phyloP scores from a whole-genome alignment of 64 coral and sea anemone species.

The Montipora efflorescens region DNA sequence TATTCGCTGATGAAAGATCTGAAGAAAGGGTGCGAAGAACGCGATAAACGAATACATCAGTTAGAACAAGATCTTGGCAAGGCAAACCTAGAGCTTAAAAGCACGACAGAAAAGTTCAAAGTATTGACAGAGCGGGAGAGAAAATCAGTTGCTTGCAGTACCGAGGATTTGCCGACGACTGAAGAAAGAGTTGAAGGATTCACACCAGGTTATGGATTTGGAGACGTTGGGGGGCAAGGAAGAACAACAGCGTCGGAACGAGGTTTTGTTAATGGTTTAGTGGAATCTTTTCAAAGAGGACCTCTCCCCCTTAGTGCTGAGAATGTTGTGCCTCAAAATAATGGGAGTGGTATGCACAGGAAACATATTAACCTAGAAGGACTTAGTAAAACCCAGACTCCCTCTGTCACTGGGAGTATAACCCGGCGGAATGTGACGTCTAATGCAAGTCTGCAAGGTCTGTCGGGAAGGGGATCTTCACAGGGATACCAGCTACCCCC shows the following conservation, averaged over 20 bases:
- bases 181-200: not conserved
- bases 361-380: not conserved
- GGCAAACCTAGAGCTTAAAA: slow-evolving; percentile 36
- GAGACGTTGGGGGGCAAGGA: not conserved
- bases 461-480: not conserved
- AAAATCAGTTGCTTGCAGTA: slow-evolving; percentile 41
- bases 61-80: slow-evolving; percentile 54
- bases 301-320: not conserved
- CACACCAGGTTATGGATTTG: not conserved
- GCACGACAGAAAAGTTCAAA: not conserved
- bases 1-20: slow-evolving; percentile 50
- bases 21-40: slow-evolving; percentile 42
- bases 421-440: not conserved
- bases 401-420: not conserved
- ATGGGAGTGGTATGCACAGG: not conserved
- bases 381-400: not conserved
- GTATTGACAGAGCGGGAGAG: slow-evolving; percentile 33
- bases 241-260: not conserved
- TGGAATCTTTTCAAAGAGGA: not conserved
- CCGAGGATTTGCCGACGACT: slow-evolving; percentile 45
- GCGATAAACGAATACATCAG: slow-evolving; percentile 36
- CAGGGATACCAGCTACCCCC: slow-evolving; percentile 41
- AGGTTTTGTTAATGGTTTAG: not conserved
- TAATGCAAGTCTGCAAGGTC: not conserved
- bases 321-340: slow-evolving; percentile 8